Percentiles rank a stretch among this genome's conserved stretches.
Conservation (phyloP, 2,888 invertebrate genomes). For the Acleris emargana region DNA sequence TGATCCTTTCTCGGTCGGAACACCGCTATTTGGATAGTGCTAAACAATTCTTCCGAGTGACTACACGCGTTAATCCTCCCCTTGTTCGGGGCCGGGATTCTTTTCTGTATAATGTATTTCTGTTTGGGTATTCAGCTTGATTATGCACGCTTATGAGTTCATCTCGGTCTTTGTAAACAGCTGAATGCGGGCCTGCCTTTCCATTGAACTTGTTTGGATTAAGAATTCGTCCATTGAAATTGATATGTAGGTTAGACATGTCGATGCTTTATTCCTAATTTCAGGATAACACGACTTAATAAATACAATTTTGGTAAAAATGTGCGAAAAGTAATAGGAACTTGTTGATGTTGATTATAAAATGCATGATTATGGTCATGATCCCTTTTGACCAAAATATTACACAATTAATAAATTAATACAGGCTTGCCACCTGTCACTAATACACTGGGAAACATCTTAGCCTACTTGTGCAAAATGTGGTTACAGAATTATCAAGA, state of each 20-base stretch:
- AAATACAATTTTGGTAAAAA: too few species aligned
- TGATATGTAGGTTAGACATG: slow-evolving; percentile 1
- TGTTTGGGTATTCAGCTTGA: slow-evolving; percentile 75
- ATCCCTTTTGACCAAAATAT: too few species aligned
- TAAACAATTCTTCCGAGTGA: slow-evolving; percentile 81
- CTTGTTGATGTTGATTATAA: too few species aligned
- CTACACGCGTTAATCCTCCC: slow-evolving; percentile 68
- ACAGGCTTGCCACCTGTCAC: too few species aligned
- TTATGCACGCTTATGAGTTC: slow-evolving; percentile 70
- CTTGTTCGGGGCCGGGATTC: slow-evolving; percentile 64
- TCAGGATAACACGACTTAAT: neutral
- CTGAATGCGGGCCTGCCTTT: slow-evolving; percentile 35
- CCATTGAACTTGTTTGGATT: slow-evolving; percentile 29
- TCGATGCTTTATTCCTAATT: neutral
- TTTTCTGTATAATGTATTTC: slow-evolving; percentile 56
- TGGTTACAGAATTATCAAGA: too few species aligned
- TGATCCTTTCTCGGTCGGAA: slow-evolving; percentile 67
- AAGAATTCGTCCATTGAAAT: slow-evolving; percentile 15
- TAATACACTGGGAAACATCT: too few species aligned
- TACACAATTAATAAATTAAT: too few species aligned
- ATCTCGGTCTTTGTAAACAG: slow-evolving; percentile 53
- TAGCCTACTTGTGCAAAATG: too few species aligned
- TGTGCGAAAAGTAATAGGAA: too few species aligned
- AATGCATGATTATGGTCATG: too few species aligned
- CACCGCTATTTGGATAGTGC: slow-evolving; percentile 80